Base-by-base conservation (phyloP, 1,140 invertebrate species). In the Drosophila sechellia region DNA sequence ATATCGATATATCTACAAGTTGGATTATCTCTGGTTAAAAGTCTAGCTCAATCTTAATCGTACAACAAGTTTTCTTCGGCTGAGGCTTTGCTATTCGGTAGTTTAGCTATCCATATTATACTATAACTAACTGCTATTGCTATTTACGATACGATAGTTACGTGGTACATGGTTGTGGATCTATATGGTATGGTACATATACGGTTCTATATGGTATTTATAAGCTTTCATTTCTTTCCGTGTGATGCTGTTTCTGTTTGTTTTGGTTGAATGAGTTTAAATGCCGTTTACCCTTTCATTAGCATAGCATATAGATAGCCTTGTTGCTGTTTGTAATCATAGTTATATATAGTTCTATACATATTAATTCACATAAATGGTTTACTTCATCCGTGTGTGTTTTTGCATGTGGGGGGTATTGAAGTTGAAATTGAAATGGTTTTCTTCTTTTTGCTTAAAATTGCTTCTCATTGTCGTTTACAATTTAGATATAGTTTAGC, bases 71-170 rank as follows among this genome's bases (percentile, higher is more conserved):
- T 81, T 59, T 39, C 61, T 75, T 63, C 54, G 52, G 69, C 72
- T 57, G 57, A 86, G 73, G 77, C 63, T 59, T 63, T 55, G 61
- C 79, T 85, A 84, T 34, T 43, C 60, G 42, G 60, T 53, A 68
- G 64, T 27, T 58, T 55, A 57, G 43, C 40, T 75, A 59, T 46
- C 48, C 52, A 27, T 75, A 75, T 74, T 13, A 27, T n/a, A 68
- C 66, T 77, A 75, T 60, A 15, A 37, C 60, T 72, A 70, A 84
- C 53, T 59, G 76, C 84, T 89, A 89, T 89, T 89, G 84, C 84
- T 89, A 89, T 84, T 84, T 89, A 74, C 64, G 69, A 81, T 85
- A 85, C 81, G 83, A 81, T 86, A 86, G 81, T 86, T 80, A 80
- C 49, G 55, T 80, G 70, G 70, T 80, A 80, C 52, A 74, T 80